Conservation (phyloP, 2,113 vertebrate genomes). For the Cacatua alba region DNA sequence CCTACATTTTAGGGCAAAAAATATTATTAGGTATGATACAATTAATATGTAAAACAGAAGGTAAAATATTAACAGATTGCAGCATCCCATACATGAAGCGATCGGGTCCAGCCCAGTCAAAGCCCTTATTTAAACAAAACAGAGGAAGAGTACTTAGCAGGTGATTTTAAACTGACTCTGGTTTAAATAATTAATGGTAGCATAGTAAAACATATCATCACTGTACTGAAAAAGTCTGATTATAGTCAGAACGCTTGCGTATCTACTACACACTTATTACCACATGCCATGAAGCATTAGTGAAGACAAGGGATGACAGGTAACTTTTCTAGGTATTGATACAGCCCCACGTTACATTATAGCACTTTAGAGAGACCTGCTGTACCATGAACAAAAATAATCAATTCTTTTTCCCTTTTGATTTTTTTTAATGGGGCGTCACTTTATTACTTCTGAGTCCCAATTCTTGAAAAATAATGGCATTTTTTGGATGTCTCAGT, state of each 20-base stretch:
- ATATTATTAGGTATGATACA: conserved; percentile 59
- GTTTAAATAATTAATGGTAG: conserved; percentile 52
- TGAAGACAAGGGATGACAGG: neutral
- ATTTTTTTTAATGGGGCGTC: neutral
- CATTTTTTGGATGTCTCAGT: neutral
- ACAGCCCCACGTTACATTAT: neutral
- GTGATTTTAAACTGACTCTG: conserved; percentile 11
- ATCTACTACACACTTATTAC: neutral
- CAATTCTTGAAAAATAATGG: neutral
- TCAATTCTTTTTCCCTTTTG: neutral
- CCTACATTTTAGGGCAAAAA: conserved; percentile 36
- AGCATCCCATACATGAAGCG: conserved; percentile 53
- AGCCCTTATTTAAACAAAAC: conserved; percentile 46
- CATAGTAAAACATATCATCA: neutral
- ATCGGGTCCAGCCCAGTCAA: conserved; percentile 63
- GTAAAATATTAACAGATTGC: conserved; percentile 55
- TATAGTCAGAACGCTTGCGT: neutral
- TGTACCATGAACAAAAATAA: neutral
- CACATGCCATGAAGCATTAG: neutral
- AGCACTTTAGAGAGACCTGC: neutral
- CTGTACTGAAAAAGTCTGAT: neutral
- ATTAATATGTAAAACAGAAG: conserved; percentile 41
- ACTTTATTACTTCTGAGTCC: neutral
- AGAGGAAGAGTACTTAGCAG: conserved; percentile 12
- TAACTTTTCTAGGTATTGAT: neutral